Conservation (phyloP, 2,888 invertebrate species). For the Hecatera dysodea region DNA sequence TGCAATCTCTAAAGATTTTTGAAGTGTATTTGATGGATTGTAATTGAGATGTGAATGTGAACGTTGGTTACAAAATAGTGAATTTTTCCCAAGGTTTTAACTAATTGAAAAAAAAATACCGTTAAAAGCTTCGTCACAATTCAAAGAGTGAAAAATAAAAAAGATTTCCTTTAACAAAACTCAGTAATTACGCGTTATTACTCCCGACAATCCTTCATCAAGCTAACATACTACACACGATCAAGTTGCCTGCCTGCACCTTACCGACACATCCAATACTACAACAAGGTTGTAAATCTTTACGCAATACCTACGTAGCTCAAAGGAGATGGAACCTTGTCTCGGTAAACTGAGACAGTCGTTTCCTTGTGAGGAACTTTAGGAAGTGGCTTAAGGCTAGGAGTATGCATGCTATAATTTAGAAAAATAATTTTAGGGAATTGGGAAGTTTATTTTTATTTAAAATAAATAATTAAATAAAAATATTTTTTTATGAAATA, state of each 20-base stretch:
- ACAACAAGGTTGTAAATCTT: conserved; percentile 70
- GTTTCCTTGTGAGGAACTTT: conserved; percentile 66
- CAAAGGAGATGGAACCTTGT: conserved; percentile 73
- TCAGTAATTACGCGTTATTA: not conserved
- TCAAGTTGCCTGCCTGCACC: conserved; percentile 31
- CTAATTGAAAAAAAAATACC: not conserved
- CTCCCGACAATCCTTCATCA: conserved; percentile 6
- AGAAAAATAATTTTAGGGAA: not conserved
- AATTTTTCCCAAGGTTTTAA: not conserved
- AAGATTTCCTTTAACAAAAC: not conserved
- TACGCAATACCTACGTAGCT: conserved; percentile 63
- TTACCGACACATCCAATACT: conserved; percentile 64
- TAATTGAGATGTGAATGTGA: too few species aligned
- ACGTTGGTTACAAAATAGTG: too few species aligned
- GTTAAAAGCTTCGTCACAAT: not conserved
- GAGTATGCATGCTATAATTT: conserved; percentile 29
- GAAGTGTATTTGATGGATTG: too few species aligned
- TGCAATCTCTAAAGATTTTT: too few species aligned
- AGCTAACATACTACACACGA: conserved; percentile 25
- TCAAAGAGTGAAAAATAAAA: not conserved
- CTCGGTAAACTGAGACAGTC: conserved; percentile 64
- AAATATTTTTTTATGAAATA: too few species aligned
- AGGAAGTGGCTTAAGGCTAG: conserved; percentile 41
- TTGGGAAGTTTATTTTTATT: not conserved
- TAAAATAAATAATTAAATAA: too few species aligned